These are phyloP conservation scores for Aulostomus chinensis DNA, from an alignment of 2,797 vertebrate species.

Conservation along the genomic window DNA sequence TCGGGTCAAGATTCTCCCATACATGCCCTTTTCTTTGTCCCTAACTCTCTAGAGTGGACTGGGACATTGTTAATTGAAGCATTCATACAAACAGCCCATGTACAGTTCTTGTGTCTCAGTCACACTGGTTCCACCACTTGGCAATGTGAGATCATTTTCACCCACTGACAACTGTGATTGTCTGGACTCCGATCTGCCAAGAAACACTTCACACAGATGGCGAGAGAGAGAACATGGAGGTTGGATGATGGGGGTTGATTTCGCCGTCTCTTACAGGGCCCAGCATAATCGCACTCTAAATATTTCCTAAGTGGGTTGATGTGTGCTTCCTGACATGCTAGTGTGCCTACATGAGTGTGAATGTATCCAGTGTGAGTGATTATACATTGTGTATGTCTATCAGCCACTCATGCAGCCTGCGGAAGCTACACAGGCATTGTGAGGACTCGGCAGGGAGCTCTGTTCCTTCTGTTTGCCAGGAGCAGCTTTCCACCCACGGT, in stretches of 20 bases:
- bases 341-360: slow-evolving; percentile 35
- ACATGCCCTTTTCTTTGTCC: slow-evolving; percentile 11
- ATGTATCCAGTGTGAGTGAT: slow-evolving; percentile 27
- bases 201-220: slow-evolving; percentile 72
- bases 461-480: slow-evolving; percentile 76
- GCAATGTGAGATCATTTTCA: slow-evolving; percentile 64
- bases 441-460: slow-evolving; percentile 73
- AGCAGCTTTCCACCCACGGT: slow-evolving; percentile 81
- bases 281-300: slow-evolving; percentile 52
- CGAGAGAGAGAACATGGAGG: slow-evolving; percentile 52
- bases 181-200: slow-evolving; percentile 73
- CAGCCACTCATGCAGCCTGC: slow-evolving; percentile 52
- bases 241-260: slow-evolving; percentile 53
- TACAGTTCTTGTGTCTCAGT: slow-evolving; percentile 30
- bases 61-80: slow-evolving; percentile 18
- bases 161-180: slow-evolving; percentile 77
- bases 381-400: slow-evolving; percentile 36
- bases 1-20: too few relatives aligned
- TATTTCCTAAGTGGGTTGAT: slow-evolving; percentile 70
- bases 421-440: slow-evolving; percentile 70
- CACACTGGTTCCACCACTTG: slow-evolving; percentile 53
- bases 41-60: slow-evolving; percentile 6
- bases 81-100: slow-evolving; percentile 17
- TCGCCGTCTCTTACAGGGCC: slow-evolving; percentile 47
- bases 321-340: slow-evolving; percentile 58